Evolutionary conservation across 2,888 invertebrate species (phyloP).

Genomic region (Sphinx pinastri): DNA sequence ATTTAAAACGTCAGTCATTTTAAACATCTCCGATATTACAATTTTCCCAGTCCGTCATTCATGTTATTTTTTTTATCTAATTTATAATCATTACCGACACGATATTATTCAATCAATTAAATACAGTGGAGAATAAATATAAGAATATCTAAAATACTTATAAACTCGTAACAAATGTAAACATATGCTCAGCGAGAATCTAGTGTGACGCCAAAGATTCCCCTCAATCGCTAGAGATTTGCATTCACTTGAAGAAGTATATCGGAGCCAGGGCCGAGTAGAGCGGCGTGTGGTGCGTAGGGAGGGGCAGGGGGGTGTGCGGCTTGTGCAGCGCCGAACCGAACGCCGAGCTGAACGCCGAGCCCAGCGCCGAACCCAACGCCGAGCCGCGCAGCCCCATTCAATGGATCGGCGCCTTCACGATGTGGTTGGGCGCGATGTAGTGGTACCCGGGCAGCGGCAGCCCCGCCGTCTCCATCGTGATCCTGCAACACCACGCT

Average conservation of each 20-base stretch:
- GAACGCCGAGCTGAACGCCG: constrained; percentile 33
- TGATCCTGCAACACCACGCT: constrained; percentile 89
- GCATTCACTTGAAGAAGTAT: constrained; percentile 70
- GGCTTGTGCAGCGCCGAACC: constrained; percentile 56
- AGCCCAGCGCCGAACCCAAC: constrained; percentile 57
- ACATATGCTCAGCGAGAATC: constrained; percentile 74
- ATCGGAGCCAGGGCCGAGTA: constrained; percentile 73
- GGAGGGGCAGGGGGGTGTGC: constrained; percentile 50
- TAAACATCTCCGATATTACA: constrained; percentile 44
- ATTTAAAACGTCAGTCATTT: constrained; percentile 73
- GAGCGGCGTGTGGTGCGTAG: constrained; percentile 50
- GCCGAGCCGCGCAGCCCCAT: constrained; percentile 72
- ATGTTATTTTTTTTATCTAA: constrained; percentile 47
- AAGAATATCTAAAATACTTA: constrained; percentile 89
- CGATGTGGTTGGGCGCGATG: constrained; percentile 96
- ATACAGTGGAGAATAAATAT: constrained; percentile 86
- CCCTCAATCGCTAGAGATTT: constrained; percentile 59
- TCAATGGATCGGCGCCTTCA: constrained; percentile 96
- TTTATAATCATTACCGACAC: constrained; percentile 40
- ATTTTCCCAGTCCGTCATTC: constrained; percentile 41
- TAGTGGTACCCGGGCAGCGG: constrained; percentile 96
- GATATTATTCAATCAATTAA: constrained; percentile 68
- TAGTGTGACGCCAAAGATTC: constrained; percentile 66
- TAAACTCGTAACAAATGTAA: constrained; percentile 85
- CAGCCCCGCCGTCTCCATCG: constrained; percentile 96